phyloP scores from a whole-genome alignment of 2,888 invertebrate genomes.

The Catocala fraxini region DNA sequence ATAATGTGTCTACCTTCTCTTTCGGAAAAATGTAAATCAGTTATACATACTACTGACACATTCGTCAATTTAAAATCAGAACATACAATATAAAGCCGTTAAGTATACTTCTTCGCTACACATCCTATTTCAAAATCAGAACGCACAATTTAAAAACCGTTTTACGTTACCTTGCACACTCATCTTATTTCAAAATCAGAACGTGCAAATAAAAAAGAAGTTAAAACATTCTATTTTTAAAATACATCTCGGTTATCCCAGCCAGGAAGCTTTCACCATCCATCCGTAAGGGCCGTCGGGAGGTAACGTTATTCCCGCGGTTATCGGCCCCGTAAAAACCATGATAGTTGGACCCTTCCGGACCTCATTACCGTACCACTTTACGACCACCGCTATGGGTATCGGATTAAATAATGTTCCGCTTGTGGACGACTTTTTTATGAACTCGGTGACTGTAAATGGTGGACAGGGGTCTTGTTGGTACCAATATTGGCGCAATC shows the following conservation, averaged over 20 bases:
- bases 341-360: slow-evolving; percentile 61
- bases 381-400: slow-evolving; percentile 32
- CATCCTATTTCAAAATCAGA: no score
- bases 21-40: no score
- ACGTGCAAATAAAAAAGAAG: not conserved
- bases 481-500: slow-evolving; percentile 1
- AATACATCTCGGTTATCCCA: slow-evolving; percentile 11
- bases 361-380: slow-evolving; percentile 42
- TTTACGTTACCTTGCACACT: no score
- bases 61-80: no score
- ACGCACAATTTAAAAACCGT: slow-evolving; percentile 2
- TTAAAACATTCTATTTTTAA: slow-evolving; percentile 6
- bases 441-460: slow-evolving; percentile 3
- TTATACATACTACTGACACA: no score
- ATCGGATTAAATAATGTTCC: slow-evolving; percentile 45
- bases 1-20: no score
- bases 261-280: slow-evolving; percentile 13
- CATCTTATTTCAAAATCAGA: no score
- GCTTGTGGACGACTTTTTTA: slow-evolving; percentile 12
- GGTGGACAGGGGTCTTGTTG: slow-evolving; percentile 5
- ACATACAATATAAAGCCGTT: no score
- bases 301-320: slow-evolving; percentile 46
- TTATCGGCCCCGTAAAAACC: slow-evolving; percentile 65
- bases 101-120: no score
- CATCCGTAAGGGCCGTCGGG: slow-evolving; percentile 29